Evolutionary conservation across 2,113 vertebrate species (phyloP).

Genomic region (Macrotus californicus): DNA sequence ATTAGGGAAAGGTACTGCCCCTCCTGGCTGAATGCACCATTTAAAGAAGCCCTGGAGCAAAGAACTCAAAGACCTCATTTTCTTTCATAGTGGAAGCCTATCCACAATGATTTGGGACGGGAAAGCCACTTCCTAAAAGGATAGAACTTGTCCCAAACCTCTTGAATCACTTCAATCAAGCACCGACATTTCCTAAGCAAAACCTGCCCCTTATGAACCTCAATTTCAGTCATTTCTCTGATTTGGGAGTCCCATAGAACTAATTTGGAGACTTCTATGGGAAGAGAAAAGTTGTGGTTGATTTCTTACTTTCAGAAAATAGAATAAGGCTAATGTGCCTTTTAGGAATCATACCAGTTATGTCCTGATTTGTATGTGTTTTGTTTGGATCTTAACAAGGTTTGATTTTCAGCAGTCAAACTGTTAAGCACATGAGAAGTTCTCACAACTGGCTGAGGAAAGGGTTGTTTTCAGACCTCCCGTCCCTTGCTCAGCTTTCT

Average conservation of each 20-base stretch:
- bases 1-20: background rate
- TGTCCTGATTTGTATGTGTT: background rate
- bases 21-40: background rate
- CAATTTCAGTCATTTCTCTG: background rate
- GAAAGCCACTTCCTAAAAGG: background rate
- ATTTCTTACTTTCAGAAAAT: constrained; percentile 48
- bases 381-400: constrained; percentile 47
- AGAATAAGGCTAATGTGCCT: background rate
- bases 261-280: background rate
- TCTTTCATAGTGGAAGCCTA: background rate
- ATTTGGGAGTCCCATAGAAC: background rate
- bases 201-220: background rate
- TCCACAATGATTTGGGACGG: background rate
- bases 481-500: constrained; percentile 62
- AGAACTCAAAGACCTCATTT: background rate
- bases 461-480: constrained; percentile 50
- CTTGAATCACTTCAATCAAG: background rate
- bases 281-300: background rate
- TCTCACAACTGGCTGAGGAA: constrained; percentile 36
- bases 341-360: constrained; percentile 8
- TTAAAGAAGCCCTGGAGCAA: background rate
- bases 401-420: constrained; percentile 45
- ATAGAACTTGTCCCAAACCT: background rate
- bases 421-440: constrained; percentile 41
- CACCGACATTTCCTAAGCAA: background rate